These are phyloP conservation scores for Drosophila watanabei DNA, from an alignment of 1,140 invertebrate genomes.

Conservation along the genomic window DNA sequence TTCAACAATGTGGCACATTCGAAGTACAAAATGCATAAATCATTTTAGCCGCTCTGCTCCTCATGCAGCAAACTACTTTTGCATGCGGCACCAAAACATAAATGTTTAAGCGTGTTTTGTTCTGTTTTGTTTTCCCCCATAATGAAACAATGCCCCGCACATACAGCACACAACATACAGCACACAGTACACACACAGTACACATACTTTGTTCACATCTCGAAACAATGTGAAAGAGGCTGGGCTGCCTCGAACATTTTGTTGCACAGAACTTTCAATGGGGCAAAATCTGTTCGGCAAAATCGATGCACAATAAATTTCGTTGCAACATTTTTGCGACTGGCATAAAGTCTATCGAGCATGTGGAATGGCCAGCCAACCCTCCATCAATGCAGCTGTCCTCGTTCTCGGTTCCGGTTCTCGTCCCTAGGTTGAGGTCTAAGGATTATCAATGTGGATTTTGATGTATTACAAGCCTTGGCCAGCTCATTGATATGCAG, in stretches of 20 bases:
- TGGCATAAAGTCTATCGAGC: slow-evolving; percentile 57
- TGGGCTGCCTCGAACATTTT: slow-evolving; percentile 53
- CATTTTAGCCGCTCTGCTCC: slow-evolving; percentile 44
- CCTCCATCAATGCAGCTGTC: slow-evolving; percentile 50
- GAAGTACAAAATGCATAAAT: slow-evolving; percentile 74
- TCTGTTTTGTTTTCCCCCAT: slow-evolving; percentile 48
- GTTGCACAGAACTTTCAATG: slow-evolving; percentile 59
- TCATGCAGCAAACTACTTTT: slow-evolving; percentile 52
- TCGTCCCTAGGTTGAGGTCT: slow-evolving; percentile 41
- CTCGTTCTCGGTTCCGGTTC: slow-evolving; percentile 24
- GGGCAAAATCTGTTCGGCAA: slow-evolving; percentile 55
- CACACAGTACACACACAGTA: slow-evolving; percentile 10
- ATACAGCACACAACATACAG: slow-evolving; percentile 15
- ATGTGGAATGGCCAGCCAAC: slow-evolving; percentile 38
- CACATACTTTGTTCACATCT: slow-evolving; percentile 56
- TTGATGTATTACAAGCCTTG: slow-evolving; percentile 65
- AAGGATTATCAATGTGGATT: slow-evolving; percentile 59
- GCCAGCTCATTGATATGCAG: slow-evolving; percentile 69
- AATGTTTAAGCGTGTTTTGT: slow-evolving; percentile 73
- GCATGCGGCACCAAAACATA: slow-evolving; percentile 56
- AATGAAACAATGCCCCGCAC: slow-evolving; percentile 49
- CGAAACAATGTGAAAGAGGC: slow-evolving; percentile 59
- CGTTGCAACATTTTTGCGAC: slow-evolving; percentile 64
- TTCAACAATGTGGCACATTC: slow-evolving; percentile 77
- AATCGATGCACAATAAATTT: slow-evolving; percentile 74